These are phyloP conservation scores for Drosophila fulvimacula DNA, from an alignment of 2,888 invertebrate genomes.

Conservation along the genomic window DNA sequence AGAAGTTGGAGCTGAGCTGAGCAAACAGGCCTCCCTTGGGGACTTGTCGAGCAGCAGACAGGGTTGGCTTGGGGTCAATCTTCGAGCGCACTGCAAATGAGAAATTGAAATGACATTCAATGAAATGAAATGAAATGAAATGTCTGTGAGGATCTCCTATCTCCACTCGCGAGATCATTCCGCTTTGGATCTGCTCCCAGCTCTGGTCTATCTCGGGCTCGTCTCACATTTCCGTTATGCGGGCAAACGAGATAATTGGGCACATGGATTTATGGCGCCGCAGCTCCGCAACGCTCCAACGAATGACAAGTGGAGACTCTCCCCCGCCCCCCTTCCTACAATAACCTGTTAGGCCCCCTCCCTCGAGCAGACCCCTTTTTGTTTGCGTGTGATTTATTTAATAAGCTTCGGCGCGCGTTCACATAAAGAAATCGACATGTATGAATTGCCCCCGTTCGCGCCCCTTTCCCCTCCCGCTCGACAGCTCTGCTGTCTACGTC, in stretches of 20 bases:
- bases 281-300: constrained; percentile 35
- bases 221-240: constrained; percentile 67
- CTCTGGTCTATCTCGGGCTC: constrained; percentile 12
- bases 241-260: constrained; percentile 83
- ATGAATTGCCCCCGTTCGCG: constrained; percentile 1
- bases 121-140: constrained; percentile 61
- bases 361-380: background rate
- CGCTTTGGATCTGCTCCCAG: constrained; percentile 3
- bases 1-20: constrained; percentile 5
- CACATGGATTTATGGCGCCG: constrained; percentile 72
- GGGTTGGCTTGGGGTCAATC: constrained; percentile 10
- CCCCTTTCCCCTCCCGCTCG: background rate
- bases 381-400: constrained; percentile 71
- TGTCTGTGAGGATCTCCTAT: constrained; percentile 62
- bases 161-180: constrained; percentile 7
- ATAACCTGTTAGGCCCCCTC: constrained; percentile 11
- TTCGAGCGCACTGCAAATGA: constrained; percentile 44
- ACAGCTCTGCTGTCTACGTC: constrained; percentile 13
- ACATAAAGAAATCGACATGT: constrained; percentile 61
- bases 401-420: constrained; percentile 53
- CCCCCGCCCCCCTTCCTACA: background rate
- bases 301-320: constrained; percentile 58
- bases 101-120: constrained; percentile 63
- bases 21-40: constrained; percentile 47
- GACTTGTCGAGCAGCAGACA: background rate